Evolutionary conservation across 2,113 vertebrate genomes (phyloP).

Genomic region (Oncorhynchus mykiss): DNA sequence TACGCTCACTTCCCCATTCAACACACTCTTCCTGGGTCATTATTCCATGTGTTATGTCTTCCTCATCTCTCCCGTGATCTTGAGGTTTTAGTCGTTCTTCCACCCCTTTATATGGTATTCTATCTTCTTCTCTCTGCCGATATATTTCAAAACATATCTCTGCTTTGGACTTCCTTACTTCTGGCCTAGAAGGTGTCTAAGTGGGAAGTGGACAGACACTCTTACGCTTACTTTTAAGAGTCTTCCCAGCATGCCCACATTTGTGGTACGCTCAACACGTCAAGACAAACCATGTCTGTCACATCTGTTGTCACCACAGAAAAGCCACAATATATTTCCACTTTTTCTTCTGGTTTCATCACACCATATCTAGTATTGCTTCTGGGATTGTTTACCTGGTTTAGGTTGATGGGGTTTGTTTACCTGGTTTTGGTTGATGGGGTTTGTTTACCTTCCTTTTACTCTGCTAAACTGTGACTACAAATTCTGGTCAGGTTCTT

Average conservation of each 20-base stretch:
- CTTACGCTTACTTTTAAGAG: background rate
- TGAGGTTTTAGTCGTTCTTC: background rate
- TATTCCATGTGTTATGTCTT: background rate
- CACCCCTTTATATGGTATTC: background rate
- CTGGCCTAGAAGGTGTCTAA: background rate
- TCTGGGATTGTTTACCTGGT: background rate
- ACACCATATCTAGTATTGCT: background rate
- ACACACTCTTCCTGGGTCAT: background rate
- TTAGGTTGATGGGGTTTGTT: background rate
- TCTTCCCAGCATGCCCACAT: conserved; percentile 3
- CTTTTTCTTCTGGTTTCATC: background rate
- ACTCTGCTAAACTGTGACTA: too few species aligned
- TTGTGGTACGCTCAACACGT: background rate
- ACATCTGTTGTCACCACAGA: conserved; percentile 8
- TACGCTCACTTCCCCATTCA: background rate
- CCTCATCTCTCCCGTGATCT: background rate
- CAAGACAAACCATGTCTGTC: background rate
- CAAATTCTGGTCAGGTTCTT: too few species aligned
- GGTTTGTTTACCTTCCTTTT: background rate
- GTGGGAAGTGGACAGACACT: background rate
- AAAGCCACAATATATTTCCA: background rate
- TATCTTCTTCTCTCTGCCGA: background rate
- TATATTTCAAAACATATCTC: background rate
- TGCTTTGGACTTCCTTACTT: background rate
- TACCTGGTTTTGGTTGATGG: too few species aligned